These are phyloP conservation scores for Heliconius cydno DNA, from an alignment of 2,888 invertebrate species.

Conservation along the genomic window DNA sequence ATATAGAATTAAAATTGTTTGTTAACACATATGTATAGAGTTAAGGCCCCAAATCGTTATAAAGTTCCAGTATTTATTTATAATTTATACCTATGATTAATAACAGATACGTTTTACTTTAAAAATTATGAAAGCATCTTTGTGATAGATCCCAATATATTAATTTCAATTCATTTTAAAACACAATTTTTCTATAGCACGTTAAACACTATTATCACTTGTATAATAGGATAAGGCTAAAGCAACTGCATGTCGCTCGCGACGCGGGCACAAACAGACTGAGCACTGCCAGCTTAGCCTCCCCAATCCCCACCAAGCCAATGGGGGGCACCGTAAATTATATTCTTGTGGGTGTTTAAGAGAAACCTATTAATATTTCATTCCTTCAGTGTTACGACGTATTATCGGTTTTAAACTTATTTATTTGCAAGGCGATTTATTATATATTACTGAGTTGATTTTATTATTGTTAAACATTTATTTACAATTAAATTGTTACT, in stretches of 20 bases:
- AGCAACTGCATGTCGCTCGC: conserved; percentile 2
- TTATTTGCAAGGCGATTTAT: conserved; percentile 4
- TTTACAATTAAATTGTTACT: too few relatives aligned
- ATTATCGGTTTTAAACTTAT: neutral
- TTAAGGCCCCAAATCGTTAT: neutral
- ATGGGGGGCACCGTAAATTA: neutral
- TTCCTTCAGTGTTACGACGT: neutral
- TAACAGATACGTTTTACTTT: neutral
- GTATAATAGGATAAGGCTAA: conserved; percentile 22
- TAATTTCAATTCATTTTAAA: neutral
- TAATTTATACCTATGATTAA: too few relatives aligned
- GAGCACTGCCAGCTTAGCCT: conserved; percentile 12
- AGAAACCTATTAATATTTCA: conserved; percentile 10
- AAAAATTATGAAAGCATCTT: neutral
- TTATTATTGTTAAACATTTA: neutral
- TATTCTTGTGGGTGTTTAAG: conserved; percentile 8
- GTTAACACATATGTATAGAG: neutral
- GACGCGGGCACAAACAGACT: conserved; percentile 26
- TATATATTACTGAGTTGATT: neutral
- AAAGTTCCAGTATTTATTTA: neutral
- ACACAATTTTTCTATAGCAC: conserved; percentile 7
- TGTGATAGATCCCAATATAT: neutral
- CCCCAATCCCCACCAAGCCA: neutral
- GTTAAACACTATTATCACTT: conserved; percentile 29
- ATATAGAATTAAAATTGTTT: neutral